Base-by-base conservation (phyloP, 2,888 invertebrate species). In the Eulithis prunata region DNA sequence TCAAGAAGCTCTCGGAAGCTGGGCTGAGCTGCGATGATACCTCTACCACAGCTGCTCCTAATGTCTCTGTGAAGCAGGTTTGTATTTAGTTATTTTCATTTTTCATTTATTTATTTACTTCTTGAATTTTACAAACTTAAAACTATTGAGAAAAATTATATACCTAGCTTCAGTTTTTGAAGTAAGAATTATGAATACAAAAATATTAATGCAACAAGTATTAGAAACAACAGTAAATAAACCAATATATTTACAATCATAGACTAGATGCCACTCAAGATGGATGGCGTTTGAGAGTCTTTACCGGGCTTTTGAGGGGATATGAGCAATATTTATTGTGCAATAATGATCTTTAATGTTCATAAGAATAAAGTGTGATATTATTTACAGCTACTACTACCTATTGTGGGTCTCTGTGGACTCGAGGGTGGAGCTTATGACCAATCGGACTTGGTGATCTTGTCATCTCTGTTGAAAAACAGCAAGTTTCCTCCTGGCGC, bases 401-500 rank as follows among this genome's bases (percentile, higher is more conserved):
- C 96, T 32, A 94, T 97, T 73, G 95, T 95, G 80, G 95, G 95
- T 62, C 87, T 97, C 47, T 96, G 96, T 84, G 95, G 95, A 65
- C 95, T 95, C 43, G 94, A 94, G 46, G 94, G 94, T 47, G 95
- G 94, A 49, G 95, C 95, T 68, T 94, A 97, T 70, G 95, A 95
- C 28, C 95, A 95, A 76, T 94, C 96, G 38, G 98, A 98, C 86
- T 94, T 97, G 82, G 94, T 96, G 58, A 95, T 95, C 46, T 93
- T 98, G 73, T 95, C 96, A 46, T 95, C 96, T 54, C 94, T 96
- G 46, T 94, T 98, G 86, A 98, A 97, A 79, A 95, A 95, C 81
- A 95, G 96, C 41, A 95, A 95, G 81, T 88, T 95, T 74, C 96
- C 96, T 7, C 94, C 92, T 51, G 88, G 91, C 80, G 86, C 90